phyloP scores from a whole-genome alignment of 2,888 invertebrate genomes.

The Drosophila lacicola region DNA sequence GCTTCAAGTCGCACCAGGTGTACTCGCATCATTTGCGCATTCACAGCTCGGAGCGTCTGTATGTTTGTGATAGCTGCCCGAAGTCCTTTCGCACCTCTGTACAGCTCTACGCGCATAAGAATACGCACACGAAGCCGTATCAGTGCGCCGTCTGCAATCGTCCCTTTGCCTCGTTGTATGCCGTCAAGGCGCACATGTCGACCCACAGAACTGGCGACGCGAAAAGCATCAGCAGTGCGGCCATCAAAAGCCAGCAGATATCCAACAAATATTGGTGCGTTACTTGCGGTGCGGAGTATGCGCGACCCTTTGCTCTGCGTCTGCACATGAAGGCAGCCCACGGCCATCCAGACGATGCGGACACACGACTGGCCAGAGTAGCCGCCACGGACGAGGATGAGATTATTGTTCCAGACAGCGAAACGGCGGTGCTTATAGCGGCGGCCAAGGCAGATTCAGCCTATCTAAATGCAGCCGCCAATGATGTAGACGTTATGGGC shows the following conservation, averaged over 20 bases:
- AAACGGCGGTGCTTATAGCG: constrained; percentile 73
- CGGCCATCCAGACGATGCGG: constrained; percentile 57
- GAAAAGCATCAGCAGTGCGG: constrained; percentile 20
- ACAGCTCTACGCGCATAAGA: constrained; percentile 92
- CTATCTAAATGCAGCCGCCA: constrained; percentile 37
- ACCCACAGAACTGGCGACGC: constrained; percentile 81
- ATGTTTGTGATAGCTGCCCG: constrained; percentile 91
- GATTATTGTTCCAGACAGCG: constrained; percentile 36
- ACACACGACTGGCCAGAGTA: constrained; percentile 21
- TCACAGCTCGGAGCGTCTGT: constrained; percentile 91
- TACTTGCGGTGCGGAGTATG: constrained; percentile 91
- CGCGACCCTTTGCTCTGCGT: constrained; percentile 90
- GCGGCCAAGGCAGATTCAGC: constrained; percentile 68
- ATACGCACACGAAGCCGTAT: constrained; percentile 93
- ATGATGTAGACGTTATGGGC: constrained; percentile 45
- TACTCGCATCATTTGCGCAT: constrained; percentile 92
- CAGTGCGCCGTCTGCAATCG: constrained; percentile 91
- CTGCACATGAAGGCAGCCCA: constrained; percentile 91
- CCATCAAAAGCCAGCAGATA: constrained; percentile 21
- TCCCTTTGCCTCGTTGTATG: constrained; percentile 92
- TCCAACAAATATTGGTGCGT: constrained; percentile 86
- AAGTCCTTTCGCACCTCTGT: constrained; percentile 93
- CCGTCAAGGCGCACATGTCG: constrained; percentile 91
- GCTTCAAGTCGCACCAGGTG: constrained; percentile 92
- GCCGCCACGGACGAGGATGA: constrained; percentile 17